These are phyloP conservation scores for Strigamia maritima DNA, from an alignment of 2,888 invertebrate species.

Conservation along the genomic window DNA sequence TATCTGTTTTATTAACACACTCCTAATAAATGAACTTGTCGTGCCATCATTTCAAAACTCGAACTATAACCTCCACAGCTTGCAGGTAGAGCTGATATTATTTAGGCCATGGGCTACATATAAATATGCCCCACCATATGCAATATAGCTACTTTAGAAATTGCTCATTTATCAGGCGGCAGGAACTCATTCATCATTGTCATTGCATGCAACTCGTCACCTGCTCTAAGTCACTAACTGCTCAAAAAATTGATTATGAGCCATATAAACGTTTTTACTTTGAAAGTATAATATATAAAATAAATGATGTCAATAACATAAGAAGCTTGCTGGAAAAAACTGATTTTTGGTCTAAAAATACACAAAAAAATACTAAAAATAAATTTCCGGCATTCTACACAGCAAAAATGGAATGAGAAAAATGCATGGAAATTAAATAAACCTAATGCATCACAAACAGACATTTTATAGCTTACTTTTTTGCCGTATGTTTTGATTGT, in stretches of 20 bases:
- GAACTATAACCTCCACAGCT: no score
- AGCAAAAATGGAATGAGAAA: no score
- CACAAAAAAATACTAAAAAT: no score
- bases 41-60: no score
- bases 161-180: not conserved
- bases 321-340: no score
- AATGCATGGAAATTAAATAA: not conserved
- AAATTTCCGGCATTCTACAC: no score
- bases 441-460: not conserved
- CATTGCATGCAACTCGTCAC: conserved; percentile 10
- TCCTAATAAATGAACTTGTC: not conserved
- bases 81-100: no score
- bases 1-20: not conserved
- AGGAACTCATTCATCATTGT: conserved; percentile 1
- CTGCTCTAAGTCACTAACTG: not conserved
- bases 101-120: no score
- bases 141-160: not conserved
- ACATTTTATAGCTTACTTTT: not conserved
- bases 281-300: no score
- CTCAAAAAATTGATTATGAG: not conserved
- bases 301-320: no score
- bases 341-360: no score
- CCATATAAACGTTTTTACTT: not conserved
- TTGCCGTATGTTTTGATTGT: not conserved
- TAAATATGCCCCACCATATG: not conserved